Conservation (phyloP, 2,888 invertebrate genomes). For the Drosophila subsilvestris region DNA sequence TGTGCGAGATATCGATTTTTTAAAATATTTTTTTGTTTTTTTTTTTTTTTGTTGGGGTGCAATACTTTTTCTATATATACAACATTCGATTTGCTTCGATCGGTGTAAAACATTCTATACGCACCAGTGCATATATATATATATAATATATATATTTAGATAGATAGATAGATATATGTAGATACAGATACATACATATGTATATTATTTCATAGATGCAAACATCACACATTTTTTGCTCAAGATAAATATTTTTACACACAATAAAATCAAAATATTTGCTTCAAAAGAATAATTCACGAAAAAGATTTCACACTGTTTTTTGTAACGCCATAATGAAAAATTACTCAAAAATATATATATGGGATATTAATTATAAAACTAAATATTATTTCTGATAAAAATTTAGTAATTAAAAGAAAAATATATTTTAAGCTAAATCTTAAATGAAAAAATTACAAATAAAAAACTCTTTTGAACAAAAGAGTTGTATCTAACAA, state of each 20-base stretch:
- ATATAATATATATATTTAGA: conserved; percentile 21
- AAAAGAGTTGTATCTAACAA: conserved; percentile 53
- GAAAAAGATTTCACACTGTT: conserved; percentile 78
- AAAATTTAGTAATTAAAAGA: conserved; percentile 44
- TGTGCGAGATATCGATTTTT: neutral
- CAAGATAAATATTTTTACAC: conserved; percentile 32
- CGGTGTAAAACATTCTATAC: neutral
- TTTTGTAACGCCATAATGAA: conserved; percentile 15
- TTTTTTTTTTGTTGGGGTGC: neutral
- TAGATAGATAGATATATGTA: conserved; percentile 34
- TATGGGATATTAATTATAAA: conserved; percentile 16
- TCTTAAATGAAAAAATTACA: conserved; percentile 39
- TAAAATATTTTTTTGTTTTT: too few species aligned
- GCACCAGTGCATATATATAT: conserved; percentile 10
- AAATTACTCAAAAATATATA: conserved; percentile 21
- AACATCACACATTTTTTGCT: conserved; percentile 37
- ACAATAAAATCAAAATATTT: conserved; percentile 35
- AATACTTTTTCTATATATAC: conserved; percentile 8
- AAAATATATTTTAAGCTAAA: conserved; percentile 24
- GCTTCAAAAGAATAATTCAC: conserved; percentile 72
- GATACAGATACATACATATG: conserved; percentile 42
- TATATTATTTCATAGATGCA: conserved; percentile 28
- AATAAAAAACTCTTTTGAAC: conserved; percentile 16
- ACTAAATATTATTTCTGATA: conserved; percentile 33
- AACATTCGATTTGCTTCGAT: conserved; percentile 10